Conservation (phyloP, 2,888 invertebrate species). For the Euzetes globulus region DNA sequence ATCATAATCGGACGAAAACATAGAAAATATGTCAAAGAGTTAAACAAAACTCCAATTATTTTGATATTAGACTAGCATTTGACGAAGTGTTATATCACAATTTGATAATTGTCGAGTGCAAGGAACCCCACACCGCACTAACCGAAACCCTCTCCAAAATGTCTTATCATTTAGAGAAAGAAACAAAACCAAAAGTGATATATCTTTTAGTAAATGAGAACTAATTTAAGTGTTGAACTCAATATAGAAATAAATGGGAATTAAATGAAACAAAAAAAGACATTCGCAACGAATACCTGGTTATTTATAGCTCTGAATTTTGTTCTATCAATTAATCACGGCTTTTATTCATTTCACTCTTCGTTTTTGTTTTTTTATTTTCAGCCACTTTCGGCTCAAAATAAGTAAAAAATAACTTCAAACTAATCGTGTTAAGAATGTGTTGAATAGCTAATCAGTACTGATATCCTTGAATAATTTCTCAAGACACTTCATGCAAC, state of each 20-base stretch:
- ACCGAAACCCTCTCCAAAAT: neutral
- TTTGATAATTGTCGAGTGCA: neutral
- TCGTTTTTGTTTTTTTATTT: no score
- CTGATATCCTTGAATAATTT: no score
- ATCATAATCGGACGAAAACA: neutral
- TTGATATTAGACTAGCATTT: neutral
- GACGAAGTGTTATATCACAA: neutral
- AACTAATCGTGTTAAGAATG: no score
- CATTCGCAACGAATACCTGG: neutral
- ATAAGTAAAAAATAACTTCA: no score
- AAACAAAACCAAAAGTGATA: slow-evolving; percentile 3
- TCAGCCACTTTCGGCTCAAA: no score
- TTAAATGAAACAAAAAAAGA: neutral
- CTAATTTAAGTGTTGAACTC: neutral
- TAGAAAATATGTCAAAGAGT: neutral
- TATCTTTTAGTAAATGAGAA: neutral
- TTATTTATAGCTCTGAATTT: neutral
- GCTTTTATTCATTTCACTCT: no score
- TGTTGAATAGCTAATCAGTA: no score
- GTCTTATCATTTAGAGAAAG: slow-evolving; percentile 6
- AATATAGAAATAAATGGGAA: neutral
- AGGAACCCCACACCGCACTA: neutral
- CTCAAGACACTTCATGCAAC: no score
- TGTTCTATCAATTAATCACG: neutral
- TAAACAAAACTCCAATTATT: neutral